Evolutionary conservation across 2,888 invertebrate species (phyloP).

Genomic region (Drosophila falleni): DNA sequence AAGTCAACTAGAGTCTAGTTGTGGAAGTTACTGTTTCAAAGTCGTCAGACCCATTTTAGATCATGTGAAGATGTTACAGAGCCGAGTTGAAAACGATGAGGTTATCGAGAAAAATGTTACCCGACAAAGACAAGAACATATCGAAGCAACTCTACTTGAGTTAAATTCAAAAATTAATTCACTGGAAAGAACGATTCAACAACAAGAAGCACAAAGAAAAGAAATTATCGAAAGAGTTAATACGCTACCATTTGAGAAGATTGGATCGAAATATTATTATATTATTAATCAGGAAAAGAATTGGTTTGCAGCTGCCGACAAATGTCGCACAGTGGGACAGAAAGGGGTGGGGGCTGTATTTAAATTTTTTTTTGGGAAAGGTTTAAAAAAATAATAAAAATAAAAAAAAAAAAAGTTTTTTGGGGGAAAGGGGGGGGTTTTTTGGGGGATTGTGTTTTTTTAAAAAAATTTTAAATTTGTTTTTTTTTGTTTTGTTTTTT

Average conservation of each 20-base stretch:
- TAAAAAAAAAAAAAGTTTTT: too few relatives aligned
- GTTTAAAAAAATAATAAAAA: too few relatives aligned
- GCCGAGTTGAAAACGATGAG: neutral
- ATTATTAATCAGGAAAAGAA: too few relatives aligned
- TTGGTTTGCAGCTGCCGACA: slow-evolving; percentile 12
- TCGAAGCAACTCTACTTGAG: neutral
- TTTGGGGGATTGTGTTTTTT: too few relatives aligned
- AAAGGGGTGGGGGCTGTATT: too few relatives aligned
- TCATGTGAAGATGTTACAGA: slow-evolving; percentile 1
- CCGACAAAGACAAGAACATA: neutral
- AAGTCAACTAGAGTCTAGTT: neutral
- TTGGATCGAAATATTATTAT: slow-evolving; percentile 20
- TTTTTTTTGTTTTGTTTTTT: too few relatives aligned
- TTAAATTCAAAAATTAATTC: neutral
- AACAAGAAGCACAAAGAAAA: neutral
- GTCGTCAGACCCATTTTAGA: neutral
- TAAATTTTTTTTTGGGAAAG: too few relatives aligned
- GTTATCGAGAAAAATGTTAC: neutral
- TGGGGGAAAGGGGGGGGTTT: too few relatives aligned
- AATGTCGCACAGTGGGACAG: too few relatives aligned
- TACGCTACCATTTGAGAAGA: neutral
- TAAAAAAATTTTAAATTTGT: too few relatives aligned
- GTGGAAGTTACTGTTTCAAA: slow-evolving; percentile 10
- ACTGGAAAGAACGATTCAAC: neutral
- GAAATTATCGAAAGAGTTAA: neutral